Evolutionary conservation across 2,888 invertebrate species (phyloP).

Genomic region (Metellina segmentata): DNA sequence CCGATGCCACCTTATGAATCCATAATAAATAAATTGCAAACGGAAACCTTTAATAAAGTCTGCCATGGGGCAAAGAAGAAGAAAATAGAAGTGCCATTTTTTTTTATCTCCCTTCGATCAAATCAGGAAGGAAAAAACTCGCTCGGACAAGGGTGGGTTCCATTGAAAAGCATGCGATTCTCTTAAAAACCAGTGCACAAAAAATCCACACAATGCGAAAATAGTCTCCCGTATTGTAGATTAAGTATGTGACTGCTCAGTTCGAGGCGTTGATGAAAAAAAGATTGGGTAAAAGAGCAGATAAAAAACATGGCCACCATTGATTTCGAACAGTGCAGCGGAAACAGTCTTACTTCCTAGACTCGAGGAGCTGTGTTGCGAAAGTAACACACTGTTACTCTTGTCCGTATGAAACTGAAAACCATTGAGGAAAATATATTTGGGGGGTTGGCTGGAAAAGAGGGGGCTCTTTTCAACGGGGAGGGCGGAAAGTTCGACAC

Average conservation of each 20-base stretch:
- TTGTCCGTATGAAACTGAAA: slow-evolving; percentile 69
- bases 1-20: slow-evolving; percentile 70
- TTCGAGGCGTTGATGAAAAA: slow-evolving; percentile 32
- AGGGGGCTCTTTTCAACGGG: slow-evolving; percentile 52
- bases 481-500: slow-evolving; percentile 70
- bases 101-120: slow-evolving; percentile 54
- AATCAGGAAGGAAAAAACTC: slow-evolving; percentile 27
- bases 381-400: slow-evolving; percentile 68
- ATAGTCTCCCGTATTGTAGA: slow-evolving; percentile 74
- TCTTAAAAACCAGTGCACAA: slow-evolving; percentile 65
- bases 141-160: slow-evolving; percentile 28
- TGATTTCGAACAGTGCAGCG: slow-evolving; percentile 61
- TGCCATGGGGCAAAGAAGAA: slow-evolving; percentile 22
- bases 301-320: slow-evolving; percentile 59
- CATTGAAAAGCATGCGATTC: slow-evolving; percentile 49
- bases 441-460: slow-evolving; percentile 36
- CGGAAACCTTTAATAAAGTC: slow-evolving; percentile 76
- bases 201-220: slow-evolving; percentile 63
- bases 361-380: slow-evolving; percentile 31
- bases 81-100: slow-evolving; percentile 65
- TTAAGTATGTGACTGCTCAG: slow-evolving; percentile 75
- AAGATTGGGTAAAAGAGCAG: background rate
- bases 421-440: slow-evolving; percentile 69
- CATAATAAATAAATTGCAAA: slow-evolving; percentile 76
- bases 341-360: slow-evolving; percentile 75